Percentiles rank a stretch among this genome's conserved stretches.
Evolutionary conservation across 1,140 invertebrate species (phyloP).

Genomic region (Trichonephila inaurata): DNA sequence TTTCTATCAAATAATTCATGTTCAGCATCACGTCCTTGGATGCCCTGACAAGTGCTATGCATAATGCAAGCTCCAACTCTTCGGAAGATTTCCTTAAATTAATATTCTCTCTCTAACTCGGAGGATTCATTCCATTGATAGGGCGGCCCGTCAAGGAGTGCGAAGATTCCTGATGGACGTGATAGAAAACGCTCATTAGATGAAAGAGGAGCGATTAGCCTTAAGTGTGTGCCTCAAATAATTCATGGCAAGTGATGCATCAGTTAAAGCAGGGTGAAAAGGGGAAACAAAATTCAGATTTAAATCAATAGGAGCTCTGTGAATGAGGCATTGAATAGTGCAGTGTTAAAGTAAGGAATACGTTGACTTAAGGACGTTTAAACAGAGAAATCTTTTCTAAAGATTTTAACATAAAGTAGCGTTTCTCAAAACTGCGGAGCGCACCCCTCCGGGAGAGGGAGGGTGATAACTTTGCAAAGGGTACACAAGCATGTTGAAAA

Average conservation of each 20-base stretch:
- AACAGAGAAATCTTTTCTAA: no score
- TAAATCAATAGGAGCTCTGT: no score
- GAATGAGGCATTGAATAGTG: no score
- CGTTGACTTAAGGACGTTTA: no score
- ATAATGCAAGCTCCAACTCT: background rate
- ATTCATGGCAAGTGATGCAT: background rate
- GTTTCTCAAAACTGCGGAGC: no score
- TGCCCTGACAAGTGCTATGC: conserved; percentile 1
- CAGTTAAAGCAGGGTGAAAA: background rate
- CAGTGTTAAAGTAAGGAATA: no score
- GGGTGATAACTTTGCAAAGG: no score
- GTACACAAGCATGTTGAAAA: no score
- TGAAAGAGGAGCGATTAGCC: conserved; percentile 3
- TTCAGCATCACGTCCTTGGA: background rate
- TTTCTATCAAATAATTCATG: background rate
- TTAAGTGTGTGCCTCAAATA: background rate
- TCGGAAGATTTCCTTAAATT: background rate
- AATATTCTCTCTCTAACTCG: background rate
- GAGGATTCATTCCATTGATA: background rate
- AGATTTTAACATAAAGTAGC: no score
- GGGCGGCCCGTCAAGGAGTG: background rate
- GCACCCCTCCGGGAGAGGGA: no score
- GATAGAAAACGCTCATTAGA: background rate
- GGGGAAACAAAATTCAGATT: no score
- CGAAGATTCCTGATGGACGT: conserved; percentile 14